These are phyloP conservation scores for Ctenopoma kingsleyae DNA, from an alignment of 2,797 vertebrate species.

Conservation along the genomic window DNA sequence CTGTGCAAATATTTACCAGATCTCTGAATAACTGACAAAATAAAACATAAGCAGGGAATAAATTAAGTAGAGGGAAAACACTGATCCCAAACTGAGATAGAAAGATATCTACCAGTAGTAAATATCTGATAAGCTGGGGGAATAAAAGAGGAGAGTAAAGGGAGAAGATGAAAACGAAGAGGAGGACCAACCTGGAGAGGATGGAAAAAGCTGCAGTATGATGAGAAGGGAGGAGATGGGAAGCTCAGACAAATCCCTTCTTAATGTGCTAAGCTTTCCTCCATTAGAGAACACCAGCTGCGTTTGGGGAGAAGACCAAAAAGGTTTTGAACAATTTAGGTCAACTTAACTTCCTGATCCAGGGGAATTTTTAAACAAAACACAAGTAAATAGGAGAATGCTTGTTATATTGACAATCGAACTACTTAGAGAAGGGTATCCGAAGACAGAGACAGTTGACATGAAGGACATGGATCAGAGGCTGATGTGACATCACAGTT, in stretches of 20 bases:
- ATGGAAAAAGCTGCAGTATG: not conserved
- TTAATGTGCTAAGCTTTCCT: conserved; percentile 26
- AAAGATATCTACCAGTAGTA: conserved; percentile 32
- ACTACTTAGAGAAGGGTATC: conserved; percentile 7
- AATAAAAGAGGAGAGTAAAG: conserved; percentile 9
- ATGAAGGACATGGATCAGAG: conserved; percentile 30
- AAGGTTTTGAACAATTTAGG: conserved; percentile 37
- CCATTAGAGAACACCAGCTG: conserved; percentile 26
- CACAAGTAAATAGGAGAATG: conserved; percentile 18
- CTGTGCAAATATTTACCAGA: conserved; percentile 69
- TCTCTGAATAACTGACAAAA: conserved; percentile 62
- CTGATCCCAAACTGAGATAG: conserved; percentile 37
- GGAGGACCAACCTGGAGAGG: conserved; percentile 11
- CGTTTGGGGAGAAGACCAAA: conserved; percentile 15
- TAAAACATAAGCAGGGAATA: conserved; percentile 68
- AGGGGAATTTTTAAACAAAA: not conserved
- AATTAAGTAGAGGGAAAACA: conserved; percentile 45
- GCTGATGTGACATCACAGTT: conserved; percentile 39
- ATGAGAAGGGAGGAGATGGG: conserved; percentile 5
- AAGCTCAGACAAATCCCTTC: conserved; percentile 29
- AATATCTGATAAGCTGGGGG: conserved; percentile 43
- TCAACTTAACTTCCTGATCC: conserved; percentile 11
- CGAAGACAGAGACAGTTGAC: conserved; percentile 16
- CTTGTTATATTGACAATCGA: conserved; percentile 7
- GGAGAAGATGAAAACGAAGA: conserved; percentile 5